phyloP scores from a whole-genome alignment of 2,797 vertebrate genomes.

The Simalia tracyae region DNA sequence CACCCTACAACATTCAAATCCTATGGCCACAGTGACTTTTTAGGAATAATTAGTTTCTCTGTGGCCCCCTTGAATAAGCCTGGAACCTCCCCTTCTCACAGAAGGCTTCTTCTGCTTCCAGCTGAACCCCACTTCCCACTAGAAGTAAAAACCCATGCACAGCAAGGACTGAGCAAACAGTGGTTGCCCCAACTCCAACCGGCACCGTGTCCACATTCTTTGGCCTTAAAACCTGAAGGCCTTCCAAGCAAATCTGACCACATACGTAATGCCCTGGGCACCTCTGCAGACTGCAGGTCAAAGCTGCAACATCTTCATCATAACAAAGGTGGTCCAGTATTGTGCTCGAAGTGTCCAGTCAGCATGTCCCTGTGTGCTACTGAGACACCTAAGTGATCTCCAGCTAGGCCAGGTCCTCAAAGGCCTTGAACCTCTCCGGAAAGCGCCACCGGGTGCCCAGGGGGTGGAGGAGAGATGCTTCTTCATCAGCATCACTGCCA shows the following conservation, averaged over 20 bases:
- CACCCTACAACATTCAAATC: too few species aligned
- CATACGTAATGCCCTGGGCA: not conserved
- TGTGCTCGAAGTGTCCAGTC: too few species aligned
- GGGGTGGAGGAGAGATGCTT: not conserved
- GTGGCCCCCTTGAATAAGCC: too few species aligned
- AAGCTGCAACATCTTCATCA: not conserved
- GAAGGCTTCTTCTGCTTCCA: too few species aligned
- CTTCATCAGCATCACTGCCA: not conserved
- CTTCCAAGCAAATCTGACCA: not conserved
- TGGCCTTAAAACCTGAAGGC: not conserved
- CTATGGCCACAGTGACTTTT: too few species aligned
- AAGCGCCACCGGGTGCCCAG: not conserved
- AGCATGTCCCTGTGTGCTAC: not conserved
- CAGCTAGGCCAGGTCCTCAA: not conserved
- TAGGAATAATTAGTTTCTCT: too few species aligned
- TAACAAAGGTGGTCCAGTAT: not conserved
- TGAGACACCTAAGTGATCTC: not conserved
- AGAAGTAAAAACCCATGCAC: too few species aligned
- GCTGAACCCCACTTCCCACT: too few species aligned
- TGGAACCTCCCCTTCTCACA: too few species aligned
- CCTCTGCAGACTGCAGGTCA: not conserved
- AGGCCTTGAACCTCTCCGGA: not conserved
- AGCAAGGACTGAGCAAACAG: too few species aligned
- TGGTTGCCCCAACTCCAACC: too few species aligned
- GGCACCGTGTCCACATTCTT: too few species aligned